Evolutionary conservation across 2,888 invertebrate genomes (phyloP).

Genomic region (Lochmaea crataegi): DNA sequence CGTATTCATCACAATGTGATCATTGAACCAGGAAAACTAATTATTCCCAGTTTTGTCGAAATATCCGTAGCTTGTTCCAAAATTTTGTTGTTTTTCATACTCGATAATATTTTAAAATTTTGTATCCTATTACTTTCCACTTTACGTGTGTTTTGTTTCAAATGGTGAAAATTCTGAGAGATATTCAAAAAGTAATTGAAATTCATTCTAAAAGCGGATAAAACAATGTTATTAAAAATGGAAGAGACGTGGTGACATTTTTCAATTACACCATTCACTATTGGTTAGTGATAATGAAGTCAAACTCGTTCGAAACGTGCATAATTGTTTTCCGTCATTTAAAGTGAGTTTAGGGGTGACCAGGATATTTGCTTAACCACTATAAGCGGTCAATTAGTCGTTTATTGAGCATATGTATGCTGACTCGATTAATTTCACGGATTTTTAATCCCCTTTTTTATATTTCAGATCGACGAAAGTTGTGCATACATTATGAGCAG

Average conservation of each 20-base stretch:
- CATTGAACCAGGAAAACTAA: background rate
- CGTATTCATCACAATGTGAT: background rate
- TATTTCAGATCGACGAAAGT: background rate
- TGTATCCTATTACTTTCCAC: no score
- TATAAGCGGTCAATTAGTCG: conserved; percentile 34
- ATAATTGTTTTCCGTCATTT: conserved; percentile 50
- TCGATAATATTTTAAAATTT: no score
- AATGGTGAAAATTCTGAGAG: background rate
- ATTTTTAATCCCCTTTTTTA: conserved; percentile 23
- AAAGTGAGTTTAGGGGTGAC: conserved; percentile 44
- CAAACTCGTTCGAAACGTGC: conserved; percentile 53
- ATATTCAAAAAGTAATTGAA: background rate
- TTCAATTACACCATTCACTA: background rate
- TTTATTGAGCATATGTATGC: conserved; percentile 36
- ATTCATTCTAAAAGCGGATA: background rate
- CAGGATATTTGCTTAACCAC: conserved; percentile 39
- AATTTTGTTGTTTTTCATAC: no score
- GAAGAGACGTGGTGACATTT: background rate
- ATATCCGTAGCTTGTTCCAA: no score
- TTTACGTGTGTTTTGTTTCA: no score
- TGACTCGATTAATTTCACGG: conserved; percentile 2
- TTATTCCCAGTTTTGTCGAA: no score
- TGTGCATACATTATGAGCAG: background rate
- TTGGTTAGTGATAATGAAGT: conserved; percentile 43
- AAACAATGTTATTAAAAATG: background rate